Base-by-base conservation (phyloP, 2,797 vertebrate genomes). In the Tamandua tetradactyla region DNA sequence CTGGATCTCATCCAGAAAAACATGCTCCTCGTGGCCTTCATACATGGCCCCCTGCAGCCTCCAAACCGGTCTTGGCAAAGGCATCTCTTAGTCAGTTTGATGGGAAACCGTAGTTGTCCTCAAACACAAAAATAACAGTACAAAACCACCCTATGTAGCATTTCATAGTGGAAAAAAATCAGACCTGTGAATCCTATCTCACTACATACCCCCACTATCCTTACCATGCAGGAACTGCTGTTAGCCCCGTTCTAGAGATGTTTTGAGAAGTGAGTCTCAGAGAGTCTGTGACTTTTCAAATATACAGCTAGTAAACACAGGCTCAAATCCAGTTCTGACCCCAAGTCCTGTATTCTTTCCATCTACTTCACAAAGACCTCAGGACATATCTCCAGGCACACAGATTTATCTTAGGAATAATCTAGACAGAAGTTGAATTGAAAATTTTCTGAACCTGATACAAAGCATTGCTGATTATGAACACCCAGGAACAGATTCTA, bases 381-480 rank as follows among this genome's bases (percentile, higher is more conserved):
- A 1, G 37, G 7, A 10, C 30, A 14, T 5, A 12, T 66, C n/a
- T 13, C 35, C 12, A 18, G 66, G 7, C 69, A 30, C n/a, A 40
- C 23, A 2, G 27, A 15, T 30, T 23, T 11, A 37, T 30, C 27
- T 25, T 30, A 32, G 44, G 47, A n/a, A 32, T 1, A 49, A 5
- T 13, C 27, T 25, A 49, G 23, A 25, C 1, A 5, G 66, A 23
- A 76, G 49, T 0, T 9, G 12, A 32, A 3, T 9, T 5, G 7
- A 66, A 52, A 13, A 2, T 7, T 30, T 5, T 4, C 18, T 3
- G 35, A 66, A 25, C 18, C 35, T n/a, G 5, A 13, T 1, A 30
- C 62, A 30, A 40, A 35, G 30, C 0, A 0, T 7, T 27, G 30
- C n/a, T 5, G 27, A 6, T 14, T 3, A 15, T 1, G 23, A 13